Conservation (phyloP, 2,888 invertebrate species). For the Mylabris sibirica region DNA sequence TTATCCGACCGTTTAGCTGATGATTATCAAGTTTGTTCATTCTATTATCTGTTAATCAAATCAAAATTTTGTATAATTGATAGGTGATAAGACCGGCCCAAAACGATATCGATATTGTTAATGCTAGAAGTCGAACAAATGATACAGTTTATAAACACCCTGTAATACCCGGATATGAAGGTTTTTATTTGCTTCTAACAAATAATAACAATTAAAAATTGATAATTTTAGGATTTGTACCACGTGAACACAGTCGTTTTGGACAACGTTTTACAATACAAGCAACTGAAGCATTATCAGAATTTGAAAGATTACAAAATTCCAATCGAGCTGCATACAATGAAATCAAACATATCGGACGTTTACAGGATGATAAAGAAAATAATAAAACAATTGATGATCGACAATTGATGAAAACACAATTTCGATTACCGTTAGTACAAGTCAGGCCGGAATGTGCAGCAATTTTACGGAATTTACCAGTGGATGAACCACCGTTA, state of each 20-base stretch:
- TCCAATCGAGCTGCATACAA: conserved; percentile 67
- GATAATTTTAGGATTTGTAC: conserved; percentile 68
- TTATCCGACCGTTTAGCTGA: conserved; percentile 70
- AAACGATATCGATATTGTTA: conserved; percentile 72
- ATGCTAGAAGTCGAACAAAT: conserved; percentile 69
- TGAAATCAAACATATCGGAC: conserved; percentile 67
- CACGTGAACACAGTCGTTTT: conserved; percentile 70
- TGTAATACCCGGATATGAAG: conserved; percentile 78
- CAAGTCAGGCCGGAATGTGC: conserved; percentile 74
- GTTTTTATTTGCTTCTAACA: conserved; percentile 54
- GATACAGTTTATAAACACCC: conserved; percentile 78
- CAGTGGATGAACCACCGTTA: conserved; percentile 68
- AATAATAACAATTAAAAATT: too few species aligned
- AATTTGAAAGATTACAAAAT: conserved; percentile 72
- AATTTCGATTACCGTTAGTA: conserved; percentile 74
- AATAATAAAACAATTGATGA: conserved; percentile 70
- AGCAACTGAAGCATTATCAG: conserved; percentile 76
- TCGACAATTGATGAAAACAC: conserved; percentile 72
- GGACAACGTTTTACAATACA: conserved; percentile 77
- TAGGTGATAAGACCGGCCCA: conserved; percentile 70
- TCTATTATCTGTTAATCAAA: not conserved
- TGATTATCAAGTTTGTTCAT: conserved; percentile 66
- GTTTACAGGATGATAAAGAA: conserved; percentile 69
- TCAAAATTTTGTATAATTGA: not conserved
- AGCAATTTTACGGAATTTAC: conserved; percentile 68